Percentiles rank a stretch among this genome's conserved stretches.
These are phyloP conservation scores for Channa argus DNA, from an alignment of 2,113 vertebrate genomes.

Conservation along the genomic window DNA sequence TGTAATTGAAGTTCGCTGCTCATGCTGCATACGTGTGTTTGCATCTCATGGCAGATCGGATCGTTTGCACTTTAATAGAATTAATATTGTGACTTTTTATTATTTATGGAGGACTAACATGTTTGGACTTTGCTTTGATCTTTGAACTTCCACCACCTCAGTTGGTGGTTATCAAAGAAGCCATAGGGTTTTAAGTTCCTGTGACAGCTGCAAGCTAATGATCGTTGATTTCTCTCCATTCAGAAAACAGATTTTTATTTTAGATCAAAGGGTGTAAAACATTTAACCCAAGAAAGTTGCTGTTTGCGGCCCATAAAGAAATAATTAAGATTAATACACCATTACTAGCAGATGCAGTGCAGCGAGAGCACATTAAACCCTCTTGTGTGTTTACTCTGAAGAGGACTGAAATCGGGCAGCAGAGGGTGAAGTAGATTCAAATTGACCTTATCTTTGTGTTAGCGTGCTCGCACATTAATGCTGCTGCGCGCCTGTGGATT, in stretches of 20 bases:
- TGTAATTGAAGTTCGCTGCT: constrained; percentile 63
- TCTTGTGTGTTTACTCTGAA: constrained; percentile 19
- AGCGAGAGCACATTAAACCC: neutral
- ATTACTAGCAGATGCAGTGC: neutral
- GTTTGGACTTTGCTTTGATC: constrained; percentile 37
- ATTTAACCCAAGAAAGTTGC: neutral
- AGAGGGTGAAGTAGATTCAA: constrained; percentile 36
- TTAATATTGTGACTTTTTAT: constrained; percentile 70
- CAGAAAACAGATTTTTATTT: constrained; percentile 13
- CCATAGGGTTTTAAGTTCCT: constrained; percentile 17
- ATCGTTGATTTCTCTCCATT: constrained; percentile 29
- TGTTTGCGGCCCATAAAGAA: constrained; percentile 6
- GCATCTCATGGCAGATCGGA: constrained; percentile 34
- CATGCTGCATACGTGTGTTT: constrained; percentile 36
- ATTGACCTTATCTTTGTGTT: constrained; percentile 32
- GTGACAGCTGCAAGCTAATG: constrained; percentile 24
- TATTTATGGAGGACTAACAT: constrained; percentile 68
- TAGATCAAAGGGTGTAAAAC: neutral
- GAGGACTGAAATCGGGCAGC: constrained; percentile 32
- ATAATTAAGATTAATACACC: neutral
- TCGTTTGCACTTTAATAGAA: constrained; percentile 68
- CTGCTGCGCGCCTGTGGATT: neutral
- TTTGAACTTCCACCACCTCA: constrained; percentile 59
- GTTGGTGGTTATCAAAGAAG: constrained; percentile 47
- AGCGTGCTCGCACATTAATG: constrained; percentile 24